Conservation (phyloP, 1,140 invertebrate species). For the Phortica variegata region DNA sequence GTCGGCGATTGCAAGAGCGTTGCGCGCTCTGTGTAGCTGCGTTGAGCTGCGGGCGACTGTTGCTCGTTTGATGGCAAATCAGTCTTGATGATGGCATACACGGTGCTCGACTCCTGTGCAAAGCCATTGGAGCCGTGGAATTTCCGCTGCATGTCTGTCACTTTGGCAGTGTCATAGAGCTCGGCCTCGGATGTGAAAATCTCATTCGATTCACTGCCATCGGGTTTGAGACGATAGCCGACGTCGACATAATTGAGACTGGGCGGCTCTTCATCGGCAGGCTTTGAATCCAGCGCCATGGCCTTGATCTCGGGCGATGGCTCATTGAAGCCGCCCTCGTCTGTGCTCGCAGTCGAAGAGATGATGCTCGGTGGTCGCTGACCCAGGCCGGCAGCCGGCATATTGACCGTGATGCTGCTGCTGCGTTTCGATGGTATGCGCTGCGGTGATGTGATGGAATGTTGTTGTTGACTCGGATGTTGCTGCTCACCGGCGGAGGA, state of each 20-base stretch:
- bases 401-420: constrained; percentile 59
- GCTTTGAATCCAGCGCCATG: constrained; percentile 61
- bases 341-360: constrained; percentile 59
- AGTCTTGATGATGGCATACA: constrained; percentile 54
- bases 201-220: constrained; percentile 51
- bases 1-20: constrained; percentile 33
- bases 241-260: constrained; percentile 54
- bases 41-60: constrained; percentile 17
- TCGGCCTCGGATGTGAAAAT: constrained; percentile 47
- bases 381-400: constrained; percentile 65
- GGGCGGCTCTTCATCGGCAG: constrained; percentile 38
- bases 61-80: constrained; percentile 30
- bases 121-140: constrained; percentile 52
- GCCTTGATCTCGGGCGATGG: constrained; percentile 66
- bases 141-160: constrained; percentile 45
- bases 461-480: constrained; percentile 10
- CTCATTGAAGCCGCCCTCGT: constrained; percentile 68
- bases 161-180: constrained; percentile 46
- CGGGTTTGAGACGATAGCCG: constrained; percentile 54
- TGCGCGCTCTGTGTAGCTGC: neutral
- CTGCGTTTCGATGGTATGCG: constrained; percentile 45
- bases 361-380: constrained; percentile 60
- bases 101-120: constrained; percentile 42
- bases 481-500: constrained; percentile 18
- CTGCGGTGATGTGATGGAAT: constrained; percentile 30